Percentiles rank a stretch among this genome's conserved stretches.
Conservation (phyloP, 2,888 invertebrate species). For the Lagria hirta region DNA sequence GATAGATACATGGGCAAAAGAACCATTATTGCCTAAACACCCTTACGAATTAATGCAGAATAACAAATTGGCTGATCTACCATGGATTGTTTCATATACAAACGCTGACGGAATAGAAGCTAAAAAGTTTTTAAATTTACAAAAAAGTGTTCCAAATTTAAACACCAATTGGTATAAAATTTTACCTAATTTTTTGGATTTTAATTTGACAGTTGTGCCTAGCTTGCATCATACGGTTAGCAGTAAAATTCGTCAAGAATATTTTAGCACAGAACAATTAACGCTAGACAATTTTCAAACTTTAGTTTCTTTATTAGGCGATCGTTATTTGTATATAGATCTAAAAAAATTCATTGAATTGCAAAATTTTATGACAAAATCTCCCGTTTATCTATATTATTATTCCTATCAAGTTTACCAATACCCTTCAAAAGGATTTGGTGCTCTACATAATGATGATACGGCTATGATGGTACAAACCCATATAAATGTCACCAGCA, state of each 20-base stretch:
- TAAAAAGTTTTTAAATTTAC: too few relatives aligned
- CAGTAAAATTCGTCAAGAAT: slow-evolving; percentile 7
- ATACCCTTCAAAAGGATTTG: not conserved
- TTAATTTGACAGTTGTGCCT: slow-evolving; percentile 2
- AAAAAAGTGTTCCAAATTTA: too few relatives aligned
- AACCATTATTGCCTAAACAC: slow-evolving; percentile 67
- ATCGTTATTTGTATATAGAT: slow-evolving; percentile 4
- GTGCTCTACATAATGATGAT: slow-evolving; percentile 1
- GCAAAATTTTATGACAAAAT: slow-evolving; percentile 4
- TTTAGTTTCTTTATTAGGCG: slow-evolving; percentile 5
- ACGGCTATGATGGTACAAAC: not conserved
- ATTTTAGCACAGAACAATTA: slow-evolving; percentile 1
- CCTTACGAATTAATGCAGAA: slow-evolving; percentile 64
- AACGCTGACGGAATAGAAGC: slow-evolving; percentile 68
- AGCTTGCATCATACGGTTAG: slow-evolving; percentile 1
- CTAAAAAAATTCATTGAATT: slow-evolving; percentile 5
- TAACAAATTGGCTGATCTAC: slow-evolving; percentile 62
- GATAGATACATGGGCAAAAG: slow-evolving; percentile 58
- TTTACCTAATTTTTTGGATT: slow-evolving; percentile 5
- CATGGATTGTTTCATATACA: slow-evolving; percentile 69
- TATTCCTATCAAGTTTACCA: slow-evolving; percentile 10
- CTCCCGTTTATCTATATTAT: slow-evolving; percentile 7
- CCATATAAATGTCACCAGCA: too few relatives aligned
- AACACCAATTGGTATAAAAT: slow-evolving; percentile 7
- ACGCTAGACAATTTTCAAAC: slow-evolving; percentile 3